Evolutionary conservation across 1,140 invertebrate species (phyloP), one percentile per base, ranked within the genome.

Genomic region (Anastrepha ludens): DNA sequence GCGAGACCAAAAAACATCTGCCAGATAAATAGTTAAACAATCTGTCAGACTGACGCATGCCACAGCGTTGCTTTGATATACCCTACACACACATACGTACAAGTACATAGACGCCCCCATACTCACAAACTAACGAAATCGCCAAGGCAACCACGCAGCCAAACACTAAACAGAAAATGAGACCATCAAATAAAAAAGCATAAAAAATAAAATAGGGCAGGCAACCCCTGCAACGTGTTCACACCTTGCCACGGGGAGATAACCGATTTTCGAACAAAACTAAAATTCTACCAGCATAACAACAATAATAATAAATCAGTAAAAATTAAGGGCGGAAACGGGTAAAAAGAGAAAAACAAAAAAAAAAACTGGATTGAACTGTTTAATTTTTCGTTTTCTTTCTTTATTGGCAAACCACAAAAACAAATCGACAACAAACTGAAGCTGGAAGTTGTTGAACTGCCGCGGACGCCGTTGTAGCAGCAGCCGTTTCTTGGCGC

Each of bases 301-400:
- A 81, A 81, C 47, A 81, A 81, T 81, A 81, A 81, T 81, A 81
- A 81, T 81, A 81, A 81, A 81, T 81, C 74, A 81, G 74, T 81
- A 55, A n/a, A 55, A 81, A 81, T 81, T 81, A 81, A 81, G 50
- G 74, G 74, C 74, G 74, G 74, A 81, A 81, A 81, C 47, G 44
- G 2, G 41, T 47, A 74, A 11, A 74, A 78, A 78, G 44, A 78
- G 1, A 11, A 47, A 11, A 44, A 55, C 1, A 55, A 81, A 81
- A 41, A 81, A 67, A 67, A 81, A 7, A 81, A 58, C 74, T 20
- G 15, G 2, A 81, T 58, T 81, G 74, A 81, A 81, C 74, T 81
- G n/a, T 55, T 81, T 55, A 50, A 50, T 55, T 81, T 70, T 9
- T 47, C 5, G 29, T 29, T 29, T 29, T 29, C 39, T 5, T 81